Evolutionary conservation across 2,113 vertebrate genomes (phyloP).

Genomic region (Nicator chloris): DNA sequence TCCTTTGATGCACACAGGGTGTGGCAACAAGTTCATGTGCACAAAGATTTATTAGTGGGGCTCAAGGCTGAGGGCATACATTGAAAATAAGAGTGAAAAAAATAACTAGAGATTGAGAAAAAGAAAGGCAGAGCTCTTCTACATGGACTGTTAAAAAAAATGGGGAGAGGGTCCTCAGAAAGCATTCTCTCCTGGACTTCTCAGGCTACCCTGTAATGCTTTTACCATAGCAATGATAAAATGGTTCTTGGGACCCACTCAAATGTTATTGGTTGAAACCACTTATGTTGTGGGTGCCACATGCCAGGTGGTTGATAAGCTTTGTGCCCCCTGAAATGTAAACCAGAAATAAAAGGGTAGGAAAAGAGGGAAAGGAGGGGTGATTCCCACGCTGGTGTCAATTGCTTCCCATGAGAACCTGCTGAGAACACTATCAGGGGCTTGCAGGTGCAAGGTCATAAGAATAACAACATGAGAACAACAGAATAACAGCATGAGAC

Average conservation of each 20-base stretch:
- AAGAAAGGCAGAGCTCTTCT: neutral
- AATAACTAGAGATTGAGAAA: neutral
- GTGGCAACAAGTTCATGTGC: rapidly evolving
- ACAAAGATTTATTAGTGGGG: neutral
- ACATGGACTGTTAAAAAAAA: neutral
- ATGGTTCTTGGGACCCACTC: neutral
- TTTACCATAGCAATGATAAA: neutral
- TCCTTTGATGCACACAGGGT: rapidly evolving
- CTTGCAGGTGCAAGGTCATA: slow-evolving; percentile 54
- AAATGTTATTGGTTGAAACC: neutral
- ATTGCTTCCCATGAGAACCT: neutral
- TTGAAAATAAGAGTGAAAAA: neutral
- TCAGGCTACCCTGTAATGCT: neutral
- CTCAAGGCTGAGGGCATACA: neutral
- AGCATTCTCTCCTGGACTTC: neutral
- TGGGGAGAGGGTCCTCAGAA: neutral
- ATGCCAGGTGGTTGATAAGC: neutral
- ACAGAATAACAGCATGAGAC: neutral
- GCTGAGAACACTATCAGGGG: neutral
- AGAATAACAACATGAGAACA: neutral
- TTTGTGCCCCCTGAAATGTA: neutral
- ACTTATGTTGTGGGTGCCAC: neutral
- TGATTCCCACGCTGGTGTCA: neutral
- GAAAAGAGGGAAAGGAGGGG: neutral
- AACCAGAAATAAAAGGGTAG: neutral